These are phyloP conservation scores for Malthinus flaveolus DNA, from an alignment of 2,888 invertebrate genomes.

Conservation along the genomic window DNA sequence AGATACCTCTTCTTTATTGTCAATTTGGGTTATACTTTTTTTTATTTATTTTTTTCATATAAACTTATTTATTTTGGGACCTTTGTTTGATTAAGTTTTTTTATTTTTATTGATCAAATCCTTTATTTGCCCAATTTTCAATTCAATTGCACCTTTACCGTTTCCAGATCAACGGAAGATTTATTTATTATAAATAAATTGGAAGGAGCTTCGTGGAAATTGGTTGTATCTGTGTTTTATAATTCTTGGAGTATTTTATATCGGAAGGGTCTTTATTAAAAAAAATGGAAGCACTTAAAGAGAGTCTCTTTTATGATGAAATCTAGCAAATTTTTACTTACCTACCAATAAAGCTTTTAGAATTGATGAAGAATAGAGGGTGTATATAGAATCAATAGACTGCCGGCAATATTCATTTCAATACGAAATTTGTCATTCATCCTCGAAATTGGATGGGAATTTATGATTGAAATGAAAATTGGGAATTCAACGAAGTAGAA, in stretches of 20 bases:
- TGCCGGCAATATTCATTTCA: slow-evolving; percentile 54
- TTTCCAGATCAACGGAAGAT: no score
- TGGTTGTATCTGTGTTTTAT: background rate
- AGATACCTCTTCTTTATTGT: no score
- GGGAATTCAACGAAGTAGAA: slow-evolving; percentile 45
- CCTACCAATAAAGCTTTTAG: slow-evolving; percentile 35
- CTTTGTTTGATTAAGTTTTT: no score
- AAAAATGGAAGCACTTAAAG: slow-evolving; percentile 4
- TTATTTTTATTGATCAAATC: no score
- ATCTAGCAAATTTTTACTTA: slow-evolving; percentile 30
- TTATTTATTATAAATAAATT: background rate
- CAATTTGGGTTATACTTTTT: no score
- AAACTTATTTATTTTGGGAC: no score
- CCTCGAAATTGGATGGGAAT: slow-evolving; percentile 56
- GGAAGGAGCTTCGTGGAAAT: background rate
- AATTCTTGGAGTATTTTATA: background rate
- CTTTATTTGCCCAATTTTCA: no score
- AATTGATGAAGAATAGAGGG: slow-evolving; percentile 43
- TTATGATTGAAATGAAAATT: slow-evolving; percentile 57
- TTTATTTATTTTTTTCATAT: no score
- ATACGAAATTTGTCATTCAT: slow-evolving; percentile 56
- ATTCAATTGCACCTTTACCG: no score
- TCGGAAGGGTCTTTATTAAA: background rate
- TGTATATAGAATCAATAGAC: slow-evolving; percentile 49
- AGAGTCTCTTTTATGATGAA: slow-evolving; percentile 23